phyloP scores from a whole-genome alignment of 2,888 invertebrate species.

The Myopa testacea region DNA sequence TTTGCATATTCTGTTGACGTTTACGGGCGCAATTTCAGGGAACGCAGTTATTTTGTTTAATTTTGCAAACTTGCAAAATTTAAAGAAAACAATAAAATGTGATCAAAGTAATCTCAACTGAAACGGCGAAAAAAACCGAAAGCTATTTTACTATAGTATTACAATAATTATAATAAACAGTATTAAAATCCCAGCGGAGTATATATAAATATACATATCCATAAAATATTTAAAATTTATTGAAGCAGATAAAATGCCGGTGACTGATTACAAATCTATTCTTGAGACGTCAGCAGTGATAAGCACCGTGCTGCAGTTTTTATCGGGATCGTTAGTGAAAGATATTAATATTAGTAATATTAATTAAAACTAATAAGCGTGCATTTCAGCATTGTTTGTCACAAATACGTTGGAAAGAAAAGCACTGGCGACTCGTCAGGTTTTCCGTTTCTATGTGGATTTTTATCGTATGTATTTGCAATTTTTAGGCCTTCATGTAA shows the following conservation, averaged over 20 bases:
- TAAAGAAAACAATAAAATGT: no score
- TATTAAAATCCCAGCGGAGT: no score
- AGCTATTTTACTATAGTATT: no score
- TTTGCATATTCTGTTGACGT: no score
- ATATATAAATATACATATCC: no score
- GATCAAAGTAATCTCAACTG: no score
- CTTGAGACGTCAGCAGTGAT: constrained; percentile 74
- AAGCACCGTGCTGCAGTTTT: constrained; percentile 84
- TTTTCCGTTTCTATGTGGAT: constrained; percentile 82
- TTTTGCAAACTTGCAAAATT: no score
- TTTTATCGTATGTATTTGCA: constrained; percentile 75
- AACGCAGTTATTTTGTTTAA: no score
- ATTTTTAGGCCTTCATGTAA: neutral
- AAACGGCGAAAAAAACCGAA: no score
- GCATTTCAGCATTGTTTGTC: constrained; percentile 76
- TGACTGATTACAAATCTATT: constrained; percentile 48
- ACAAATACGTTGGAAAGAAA: constrained; percentile 78
- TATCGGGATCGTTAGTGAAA: constrained; percentile 85
- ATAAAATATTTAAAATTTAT: no score
- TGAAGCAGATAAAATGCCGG: constrained; percentile 25
- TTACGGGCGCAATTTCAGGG: no score
- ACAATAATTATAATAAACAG: no score
- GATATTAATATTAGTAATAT: neutral
- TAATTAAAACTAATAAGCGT: neutral
- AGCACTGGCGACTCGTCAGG: constrained; percentile 82